Conservation (phyloP, 1,140 invertebrate species). For the Zeugodacus cucurbitae region DNA sequence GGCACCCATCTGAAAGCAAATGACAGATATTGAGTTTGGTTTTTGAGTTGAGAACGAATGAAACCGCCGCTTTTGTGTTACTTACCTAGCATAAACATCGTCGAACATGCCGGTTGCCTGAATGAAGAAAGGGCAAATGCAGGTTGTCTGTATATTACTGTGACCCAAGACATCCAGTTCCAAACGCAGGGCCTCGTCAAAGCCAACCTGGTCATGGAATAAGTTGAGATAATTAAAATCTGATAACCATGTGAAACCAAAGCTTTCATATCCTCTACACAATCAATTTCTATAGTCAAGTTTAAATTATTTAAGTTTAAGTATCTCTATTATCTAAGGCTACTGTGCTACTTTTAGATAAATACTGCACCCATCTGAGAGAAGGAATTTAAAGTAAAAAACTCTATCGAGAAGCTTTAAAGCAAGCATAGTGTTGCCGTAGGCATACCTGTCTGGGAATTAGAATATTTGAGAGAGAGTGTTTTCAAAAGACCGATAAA, state of each 20-base stretch:
- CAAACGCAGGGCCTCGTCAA: slow-evolving; percentile 85
- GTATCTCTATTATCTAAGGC: no score
- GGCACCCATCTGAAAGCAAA: slow-evolving; percentile 75
- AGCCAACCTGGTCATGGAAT: slow-evolving; percentile 70
- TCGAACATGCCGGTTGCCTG: slow-evolving; percentile 94
- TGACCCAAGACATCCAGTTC: slow-evolving; percentile 79
- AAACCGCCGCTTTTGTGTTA: not conserved
- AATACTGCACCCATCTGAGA: no score
- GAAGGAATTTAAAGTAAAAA: no score
- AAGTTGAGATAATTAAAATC: not conserved
- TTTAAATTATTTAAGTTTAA: no score
- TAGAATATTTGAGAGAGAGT: no score
- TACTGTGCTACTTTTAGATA: no score
- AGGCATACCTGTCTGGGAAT: no score
- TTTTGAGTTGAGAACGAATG: not conserved
- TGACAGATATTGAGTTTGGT: not conserved
- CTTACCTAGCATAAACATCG: slow-evolving; percentile 84
- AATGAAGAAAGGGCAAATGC: slow-evolving; percentile 94
- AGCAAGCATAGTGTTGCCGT: no score
- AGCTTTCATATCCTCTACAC: no score
- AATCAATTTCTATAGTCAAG: no score
- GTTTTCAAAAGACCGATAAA: no score
- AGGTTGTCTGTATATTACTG: slow-evolving; percentile 85
- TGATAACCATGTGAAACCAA: not conserved
- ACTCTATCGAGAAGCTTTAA: no score